These are phyloP conservation scores for Lytechinus variegatus DNA, from an alignment of 35 echinoderm and acorn worm species.

Conservation along the genomic window DNA sequence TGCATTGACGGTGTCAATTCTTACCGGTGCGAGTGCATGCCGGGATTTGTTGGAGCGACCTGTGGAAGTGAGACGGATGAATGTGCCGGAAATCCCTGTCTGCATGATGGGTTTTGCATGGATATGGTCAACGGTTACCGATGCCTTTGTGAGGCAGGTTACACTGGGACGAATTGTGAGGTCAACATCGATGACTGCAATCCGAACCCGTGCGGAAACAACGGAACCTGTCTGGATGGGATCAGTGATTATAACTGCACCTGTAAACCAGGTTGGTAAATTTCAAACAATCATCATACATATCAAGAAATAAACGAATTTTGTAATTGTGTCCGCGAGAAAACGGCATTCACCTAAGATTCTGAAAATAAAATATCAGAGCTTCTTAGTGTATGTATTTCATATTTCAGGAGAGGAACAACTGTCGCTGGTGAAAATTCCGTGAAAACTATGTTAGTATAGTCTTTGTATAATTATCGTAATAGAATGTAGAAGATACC, in stretches of 20 bases:
- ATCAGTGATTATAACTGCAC: slow-evolving; percentile 73
- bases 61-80: slow-evolving; percentile 77
- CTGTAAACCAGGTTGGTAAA: slow-evolving; percentile 61
- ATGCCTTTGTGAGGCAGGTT: slow-evolving; percentile 58
- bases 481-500: too few relatives aligned
- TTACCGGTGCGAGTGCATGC: slow-evolving; percentile 59
- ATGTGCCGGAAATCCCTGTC: slow-evolving; percentile 60
- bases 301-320: too few relatives aligned
- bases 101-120: slow-evolving; percentile 62
- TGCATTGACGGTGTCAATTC: slow-evolving; percentile 68
- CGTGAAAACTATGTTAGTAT: too few relatives aligned
- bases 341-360: too few relatives aligned
- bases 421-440: too few relatives aligned
- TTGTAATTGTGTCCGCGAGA: too few relatives aligned
- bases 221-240: slow-evolving; percentile 70
- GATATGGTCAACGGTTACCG: slow-evolving; percentile 56
- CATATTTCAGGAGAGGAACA: too few relatives aligned
- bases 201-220: slow-evolving; percentile 56
- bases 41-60: slow-evolving; percentile 64
- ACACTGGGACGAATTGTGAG: slow-evolving; percentile 64
- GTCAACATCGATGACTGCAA: slow-evolving; percentile 60
- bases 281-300: neutral
- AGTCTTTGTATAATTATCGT: too few relatives aligned
- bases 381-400: too few relatives aligned
- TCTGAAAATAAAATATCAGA: too few relatives aligned